Evolutionary conservation across 2,797 vertebrate genomes (phyloP), one percentile per base, ranked within the genome.

Genomic region (Eulemur coronatus): DNA sequence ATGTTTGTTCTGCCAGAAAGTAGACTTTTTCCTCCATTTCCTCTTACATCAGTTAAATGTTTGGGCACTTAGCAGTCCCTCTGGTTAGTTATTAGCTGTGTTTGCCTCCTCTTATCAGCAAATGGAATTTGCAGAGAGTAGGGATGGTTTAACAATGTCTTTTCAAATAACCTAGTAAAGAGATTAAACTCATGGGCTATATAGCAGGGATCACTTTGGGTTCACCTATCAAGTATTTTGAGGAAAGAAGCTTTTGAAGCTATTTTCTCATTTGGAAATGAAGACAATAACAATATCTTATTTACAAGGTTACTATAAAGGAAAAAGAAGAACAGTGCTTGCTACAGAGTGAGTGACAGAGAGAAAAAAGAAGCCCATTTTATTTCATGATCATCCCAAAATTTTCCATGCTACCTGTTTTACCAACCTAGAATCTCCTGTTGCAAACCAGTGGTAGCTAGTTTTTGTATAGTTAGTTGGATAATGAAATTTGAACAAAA

Each of bases 401-500:
- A 2, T 4, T 80, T 55, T 52, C 8, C 38, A 43, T 50, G 33
- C 7, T 63, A 13, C 24, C 3, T 78, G 6, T 38, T 76, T 3
- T 57, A 61, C 30, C 87, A 72, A 72, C 6, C 52, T 50, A 73
- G 10, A 88, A 46, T 30, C 70, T 59, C 46, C 92, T 59, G 2
- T 57, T 91, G 1, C 84, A 84, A 82, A 17, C 6, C 11, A 50
- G 28, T 1, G 15, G 7, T n/a, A 43, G 14, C 9, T 91, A 38
- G 0, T 89, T 52, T 89, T 41, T 85, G 41, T 57, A 18, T 20
- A 26, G 1, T 46, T 28, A 38, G 17, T 52, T 90, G 46, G 28
- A 70, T 82, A 84, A 80, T 55, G n/a, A 61, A 76, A 86, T n/a
- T 61, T 78, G 78, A 93, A 59, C 28, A 85, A 15, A 91, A 89